phyloP scores from a whole-genome alignment of 2,113 vertebrate species.

The Rhodinocichla rosea region DNA sequence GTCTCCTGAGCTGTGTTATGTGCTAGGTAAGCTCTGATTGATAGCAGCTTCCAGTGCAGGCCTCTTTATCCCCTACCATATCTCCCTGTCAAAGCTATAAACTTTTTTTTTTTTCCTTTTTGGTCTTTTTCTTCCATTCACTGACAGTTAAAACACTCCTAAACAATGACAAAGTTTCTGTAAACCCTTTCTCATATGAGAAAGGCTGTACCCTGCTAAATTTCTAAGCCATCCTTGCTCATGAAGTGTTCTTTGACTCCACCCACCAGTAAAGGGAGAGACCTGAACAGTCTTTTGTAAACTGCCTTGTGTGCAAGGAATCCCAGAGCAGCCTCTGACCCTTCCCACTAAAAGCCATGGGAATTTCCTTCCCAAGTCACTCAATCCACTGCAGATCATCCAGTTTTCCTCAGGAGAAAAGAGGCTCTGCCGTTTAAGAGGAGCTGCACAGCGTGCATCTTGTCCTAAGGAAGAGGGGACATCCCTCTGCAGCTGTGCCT shows the following conservation, averaged over 20 bases:
- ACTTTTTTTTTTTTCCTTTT: not conserved
- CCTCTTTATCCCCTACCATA: not conserved
- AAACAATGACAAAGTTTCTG: not conserved
- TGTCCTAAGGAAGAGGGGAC: not conserved
- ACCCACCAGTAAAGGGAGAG: not conserved
- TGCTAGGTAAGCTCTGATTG: conserved; percentile 6
- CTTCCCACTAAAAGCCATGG: not conserved
- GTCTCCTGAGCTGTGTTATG: conserved; percentile 18
- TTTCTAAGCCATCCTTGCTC: not conserved
- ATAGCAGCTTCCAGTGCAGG: not conserved
- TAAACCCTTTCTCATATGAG: not conserved
- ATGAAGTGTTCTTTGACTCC: not conserved
- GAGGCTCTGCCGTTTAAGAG: not conserved
- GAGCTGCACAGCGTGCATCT: not conserved
- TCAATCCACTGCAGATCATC: not conserved
- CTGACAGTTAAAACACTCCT: not conserved
- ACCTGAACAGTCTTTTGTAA: not conserved
- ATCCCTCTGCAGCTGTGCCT: accelerated
- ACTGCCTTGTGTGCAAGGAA: not conserved
- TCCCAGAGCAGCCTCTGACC: not conserved
- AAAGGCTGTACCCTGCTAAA: not conserved
- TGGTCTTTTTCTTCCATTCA: not conserved
- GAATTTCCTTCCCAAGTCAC: not conserved
- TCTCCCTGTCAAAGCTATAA: not conserved
- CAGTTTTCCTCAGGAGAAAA: not conserved